A percentile compares a stretch with the other conserved stretches of the same genome.
Evolutionary conservation across 2,113 vertebrate genomes (phyloP).

Genomic region (Brachypodius melanocephalos): DNA sequence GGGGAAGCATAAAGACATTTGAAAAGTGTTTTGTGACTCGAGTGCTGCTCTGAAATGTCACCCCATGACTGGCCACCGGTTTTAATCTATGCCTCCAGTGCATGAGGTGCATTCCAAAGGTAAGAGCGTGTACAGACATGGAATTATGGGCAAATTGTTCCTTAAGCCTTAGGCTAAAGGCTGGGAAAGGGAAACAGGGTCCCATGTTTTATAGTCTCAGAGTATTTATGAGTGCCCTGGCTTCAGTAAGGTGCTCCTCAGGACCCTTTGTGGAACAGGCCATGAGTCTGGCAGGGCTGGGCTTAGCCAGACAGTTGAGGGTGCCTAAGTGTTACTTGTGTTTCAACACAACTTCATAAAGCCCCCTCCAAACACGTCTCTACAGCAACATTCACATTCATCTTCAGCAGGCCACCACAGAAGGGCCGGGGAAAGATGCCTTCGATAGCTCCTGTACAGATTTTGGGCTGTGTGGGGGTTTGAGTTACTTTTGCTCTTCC

Average conservation of each 20-base stretch:
- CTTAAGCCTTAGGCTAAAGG: not conserved
- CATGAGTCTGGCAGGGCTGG: not conserved
- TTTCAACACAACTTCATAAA: not conserved
- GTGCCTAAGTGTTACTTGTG: not conserved
- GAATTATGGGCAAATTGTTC: not conserved
- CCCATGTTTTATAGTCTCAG: not conserved
- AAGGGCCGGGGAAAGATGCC: not conserved
- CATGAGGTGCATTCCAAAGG: not conserved
- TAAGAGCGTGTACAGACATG: not conserved
- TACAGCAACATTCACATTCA: not conserved
- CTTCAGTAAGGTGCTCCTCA: conserved; percentile 5
- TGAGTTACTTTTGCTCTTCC: no score
- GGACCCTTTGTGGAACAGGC: not conserved
- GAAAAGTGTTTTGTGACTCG: not conserved
- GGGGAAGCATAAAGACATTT: not conserved
- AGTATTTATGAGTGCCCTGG: not conserved
- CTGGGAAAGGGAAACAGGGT: not conserved
- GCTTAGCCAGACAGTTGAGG: not conserved
- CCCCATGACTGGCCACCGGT: accelerated
- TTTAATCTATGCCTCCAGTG: not conserved
- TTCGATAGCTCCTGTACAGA: not conserved
- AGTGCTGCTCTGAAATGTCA: not conserved
- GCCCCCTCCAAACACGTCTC: not conserved
- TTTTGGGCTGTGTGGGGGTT: no score
- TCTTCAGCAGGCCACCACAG: not conserved